Evolutionary conservation across 2,797 vertebrate species (phyloP), one percentile per base, ranked within the genome.

Genomic region (Masticophis lateralis): DNA sequence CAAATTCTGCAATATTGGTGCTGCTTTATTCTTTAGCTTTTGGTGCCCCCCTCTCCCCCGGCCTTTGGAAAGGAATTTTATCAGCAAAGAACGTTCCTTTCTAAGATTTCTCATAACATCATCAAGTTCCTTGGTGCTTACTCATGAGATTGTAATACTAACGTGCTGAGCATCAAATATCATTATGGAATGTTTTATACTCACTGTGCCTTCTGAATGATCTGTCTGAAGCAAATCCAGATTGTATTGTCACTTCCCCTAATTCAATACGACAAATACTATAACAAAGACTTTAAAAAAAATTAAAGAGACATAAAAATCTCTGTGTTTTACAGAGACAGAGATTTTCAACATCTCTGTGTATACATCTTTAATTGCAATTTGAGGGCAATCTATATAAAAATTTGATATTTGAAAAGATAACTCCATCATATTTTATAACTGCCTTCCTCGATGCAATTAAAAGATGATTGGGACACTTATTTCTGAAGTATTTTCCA

Each of bases 141-240:
- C 55, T 60, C 79, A 87, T 28, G 43, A 51, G 88, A 90, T 28
- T 11, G 22, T 86, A 55, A 22, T n/a, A 57, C 3, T 14, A 92
- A 79, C 4, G 10, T 59, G 87, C n/a, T 90, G 91, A 94, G 66
- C 60, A 60, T 94, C 91, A 91, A 92, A 87, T n/a, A 47, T 87
- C 2, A 51, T 59, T 92, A 22, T 87, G 60, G 89, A 90, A 69
- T 87, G 90, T 92, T 90, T 90, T 92, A 90, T 88, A 51, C 9
- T 55, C 91, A 28, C 16, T 87, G 25, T 56, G 61, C 55, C 18
- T 90, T 88, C 56, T 69, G 56, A 90, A 90, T 74, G 87, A 92
- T 55, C 22, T 55, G 86, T 87, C 86, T 61, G 83, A 47, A 37
- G 63, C 86, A 79, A 87, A 60, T 20, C 43, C 88, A 79, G 43